phyloP scores from a whole-genome alignment of 2,113 vertebrate species.

The Nerophis ophidion region DNA sequence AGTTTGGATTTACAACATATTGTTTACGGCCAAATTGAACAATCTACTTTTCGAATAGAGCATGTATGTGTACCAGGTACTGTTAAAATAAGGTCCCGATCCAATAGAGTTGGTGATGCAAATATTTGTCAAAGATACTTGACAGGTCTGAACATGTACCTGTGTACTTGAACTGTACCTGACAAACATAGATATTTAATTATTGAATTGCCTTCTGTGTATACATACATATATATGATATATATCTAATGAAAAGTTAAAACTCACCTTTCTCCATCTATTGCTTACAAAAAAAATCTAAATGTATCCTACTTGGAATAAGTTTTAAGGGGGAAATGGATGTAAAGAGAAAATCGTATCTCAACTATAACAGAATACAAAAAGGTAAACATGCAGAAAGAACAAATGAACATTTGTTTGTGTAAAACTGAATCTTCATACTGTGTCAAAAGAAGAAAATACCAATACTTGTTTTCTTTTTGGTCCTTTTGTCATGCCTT shows the following conservation, averaged over 20 bases:
- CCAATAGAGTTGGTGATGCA: not conserved
- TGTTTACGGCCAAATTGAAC: conserved; percentile 65
- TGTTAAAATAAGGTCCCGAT: conserved; percentile 13
- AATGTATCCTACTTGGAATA: conserved; percentile 80
- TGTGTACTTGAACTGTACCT: conserved; percentile 71
- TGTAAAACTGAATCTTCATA: conserved; percentile 94
- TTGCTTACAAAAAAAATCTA: conserved; percentile 83
- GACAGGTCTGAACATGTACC: not conserved
- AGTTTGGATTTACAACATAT: conserved; percentile 71
- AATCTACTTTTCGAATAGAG: conserved; percentile 49
- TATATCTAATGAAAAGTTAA: conserved; percentile 88
- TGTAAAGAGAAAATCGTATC: conserved; percentile 86
- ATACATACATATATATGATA: conserved; percentile 40
- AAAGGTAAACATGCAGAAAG: conserved; percentile 90
- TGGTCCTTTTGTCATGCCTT: not conserved
- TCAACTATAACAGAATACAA: conserved; percentile 84
- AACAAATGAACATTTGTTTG: conserved; percentile 82
- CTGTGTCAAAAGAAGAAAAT: conserved; percentile 79
- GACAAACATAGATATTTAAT: conserved; percentile 82
- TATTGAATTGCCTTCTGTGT: conserved; percentile 44
- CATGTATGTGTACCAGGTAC: conserved; percentile 94
- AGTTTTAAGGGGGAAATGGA: conserved; percentile 83
- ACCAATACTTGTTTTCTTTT: not conserved
- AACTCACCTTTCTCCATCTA: conserved; percentile 99
- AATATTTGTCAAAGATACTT: not conserved